A percentile compares a stretch with the other conserved stretches of the same genome.
Conservation (phyloP, 53 echinoderm and acorn worm genomes). For the Antedon mediterranea region DNA sequence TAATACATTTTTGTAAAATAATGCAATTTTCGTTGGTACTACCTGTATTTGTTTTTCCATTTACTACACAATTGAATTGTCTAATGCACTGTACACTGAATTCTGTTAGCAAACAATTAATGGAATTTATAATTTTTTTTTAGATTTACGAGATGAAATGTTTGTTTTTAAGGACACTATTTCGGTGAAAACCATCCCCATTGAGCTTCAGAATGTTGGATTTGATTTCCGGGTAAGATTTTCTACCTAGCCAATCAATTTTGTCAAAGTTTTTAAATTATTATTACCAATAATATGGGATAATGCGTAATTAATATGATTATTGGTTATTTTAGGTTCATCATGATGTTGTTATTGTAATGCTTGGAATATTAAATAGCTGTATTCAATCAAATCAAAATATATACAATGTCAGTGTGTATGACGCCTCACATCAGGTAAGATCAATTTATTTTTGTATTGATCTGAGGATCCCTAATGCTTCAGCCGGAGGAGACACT, state of each 20-base stretch:
- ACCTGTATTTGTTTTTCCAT: too few species aligned
- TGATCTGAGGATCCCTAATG: too few species aligned
- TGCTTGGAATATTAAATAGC: conserved; percentile 47
- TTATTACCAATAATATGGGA: too few species aligned
- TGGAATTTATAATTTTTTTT: background rate
- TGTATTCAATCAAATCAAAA: conserved; percentile 10
- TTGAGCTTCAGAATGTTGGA: conserved; percentile 16
- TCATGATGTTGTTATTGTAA: conserved; percentile 44
- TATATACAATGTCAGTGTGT: conserved; percentile 29
- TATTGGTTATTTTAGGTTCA: conserved; percentile 30
- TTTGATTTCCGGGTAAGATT: conserved; percentile 38
- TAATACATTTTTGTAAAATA: too few species aligned
- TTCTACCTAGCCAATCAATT: too few species aligned
- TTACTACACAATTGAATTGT: too few species aligned
- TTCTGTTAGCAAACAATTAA: too few species aligned
- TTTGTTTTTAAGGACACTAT: background rate
- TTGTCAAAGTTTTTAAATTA: too few species aligned
- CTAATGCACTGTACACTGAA: too few species aligned
- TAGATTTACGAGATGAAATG: background rate
- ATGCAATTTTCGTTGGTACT: too few species aligned
- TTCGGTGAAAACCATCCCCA: background rate
- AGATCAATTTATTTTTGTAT: background rate
- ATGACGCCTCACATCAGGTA: conserved; percentile 55
- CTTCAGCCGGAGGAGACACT: too few species aligned
- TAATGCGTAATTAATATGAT: too few species aligned